phyloP scores from a whole-genome alignment of 2,113 vertebrate genomes.

The Aspidoscelis tigris region DNA sequence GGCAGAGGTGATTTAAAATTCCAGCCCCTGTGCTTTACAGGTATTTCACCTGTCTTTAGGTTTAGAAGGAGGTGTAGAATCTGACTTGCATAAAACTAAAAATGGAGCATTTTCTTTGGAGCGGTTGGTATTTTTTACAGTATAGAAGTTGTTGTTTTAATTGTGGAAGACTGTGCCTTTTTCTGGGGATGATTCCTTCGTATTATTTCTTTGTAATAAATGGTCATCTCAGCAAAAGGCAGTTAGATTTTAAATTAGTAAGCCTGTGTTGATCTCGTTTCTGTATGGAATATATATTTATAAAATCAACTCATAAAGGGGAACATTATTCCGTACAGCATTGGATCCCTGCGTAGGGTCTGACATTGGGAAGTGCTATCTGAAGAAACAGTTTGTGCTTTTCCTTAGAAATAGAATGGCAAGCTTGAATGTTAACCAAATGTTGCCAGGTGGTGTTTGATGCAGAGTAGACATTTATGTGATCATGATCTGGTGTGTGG shows the following conservation, averaged over 20 bases:
- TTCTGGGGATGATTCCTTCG: constrained; percentile 65
- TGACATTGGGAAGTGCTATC: constrained; percentile 39
- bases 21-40: neutral
- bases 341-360: constrained; percentile 53
- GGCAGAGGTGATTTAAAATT: neutral
- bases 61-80: constrained; percentile 22
- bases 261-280: constrained; percentile 48
- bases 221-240: constrained; percentile 58
- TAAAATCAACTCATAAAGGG: constrained; percentile 56
- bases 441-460: constrained; percentile 69
- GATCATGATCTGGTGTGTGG: constrained; percentile 72
- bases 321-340: constrained; percentile 30
- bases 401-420: constrained; percentile 41
- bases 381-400: constrained; percentile 47
- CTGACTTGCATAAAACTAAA: constrained; percentile 51
- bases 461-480: constrained; percentile 71
- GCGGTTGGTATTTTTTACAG: constrained; percentile 38
- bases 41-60: neutral
- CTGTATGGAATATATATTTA: constrained; percentile 3
- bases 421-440: constrained; percentile 72
- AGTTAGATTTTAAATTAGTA: constrained; percentile 61
- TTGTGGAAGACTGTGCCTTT: constrained; percentile 77
- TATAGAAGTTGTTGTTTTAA: constrained; percentile 58
- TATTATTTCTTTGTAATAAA: constrained; percentile 60
- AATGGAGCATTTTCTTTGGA: constrained; percentile 54